Percentiles rank a stretch among this genome's conserved stretches.
phyloP scores from a whole-genome alignment of 92 coral and sea anemone genomes.

The Porites lobata region DNA sequence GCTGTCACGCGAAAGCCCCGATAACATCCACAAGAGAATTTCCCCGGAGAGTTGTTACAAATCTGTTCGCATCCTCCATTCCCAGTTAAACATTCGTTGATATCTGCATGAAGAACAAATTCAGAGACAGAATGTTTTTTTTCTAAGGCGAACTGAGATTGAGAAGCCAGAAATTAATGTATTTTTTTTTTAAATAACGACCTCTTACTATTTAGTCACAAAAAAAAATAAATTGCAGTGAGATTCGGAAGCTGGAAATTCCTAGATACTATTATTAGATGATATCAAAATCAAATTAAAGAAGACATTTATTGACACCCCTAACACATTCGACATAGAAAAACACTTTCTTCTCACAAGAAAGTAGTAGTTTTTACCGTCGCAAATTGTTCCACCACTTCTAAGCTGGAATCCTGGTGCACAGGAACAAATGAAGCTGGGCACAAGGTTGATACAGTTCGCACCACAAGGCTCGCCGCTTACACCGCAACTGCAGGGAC shows the following conservation, averaged over 20 bases:
- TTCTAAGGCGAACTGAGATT: too few species aligned
- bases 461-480: slow-evolving; percentile 31
- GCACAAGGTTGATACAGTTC: slow-evolving; percentile 4
- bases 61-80: slow-evolving; percentile 20
- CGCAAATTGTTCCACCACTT: slow-evolving; percentile 33
- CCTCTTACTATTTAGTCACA: too few species aligned
- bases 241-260: too few species aligned
- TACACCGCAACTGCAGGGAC: slow-evolving; percentile 35
- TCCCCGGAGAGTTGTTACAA: background rate
- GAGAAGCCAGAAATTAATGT: too few species aligned
- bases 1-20: background rate
- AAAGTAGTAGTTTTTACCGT: background rate
- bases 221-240: too few species aligned
- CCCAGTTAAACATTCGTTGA: slow-evolving; percentile 18
- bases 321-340: background rate
- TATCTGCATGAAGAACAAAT: background rate
- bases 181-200: too few species aligned
- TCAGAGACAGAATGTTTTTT: background rate
- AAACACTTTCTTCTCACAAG: background rate
- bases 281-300: too few species aligned
- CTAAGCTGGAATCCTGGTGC: slow-evolving; percentile 25
- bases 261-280: too few species aligned
- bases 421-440: slow-evolving; percentile 10
- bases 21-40: slow-evolving; percentile 7
- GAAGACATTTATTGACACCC: background rate